phyloP scores from a whole-genome alignment of 2,797 vertebrate genomes.

The Scleropages formosus region DNA sequence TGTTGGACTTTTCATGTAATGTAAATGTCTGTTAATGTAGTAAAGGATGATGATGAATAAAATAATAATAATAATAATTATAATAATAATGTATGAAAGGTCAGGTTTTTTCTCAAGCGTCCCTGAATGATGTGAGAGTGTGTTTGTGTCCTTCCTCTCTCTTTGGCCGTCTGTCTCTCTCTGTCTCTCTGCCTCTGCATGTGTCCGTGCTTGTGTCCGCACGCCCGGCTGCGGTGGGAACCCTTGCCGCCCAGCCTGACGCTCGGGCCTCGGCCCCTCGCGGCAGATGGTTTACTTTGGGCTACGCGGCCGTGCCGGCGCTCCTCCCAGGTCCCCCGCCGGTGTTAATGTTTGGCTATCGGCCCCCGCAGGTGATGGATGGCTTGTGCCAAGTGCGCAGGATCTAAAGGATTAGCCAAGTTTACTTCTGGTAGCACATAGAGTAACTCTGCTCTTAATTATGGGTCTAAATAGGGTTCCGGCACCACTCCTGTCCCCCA shows the following conservation, averaged over 20 bases:
- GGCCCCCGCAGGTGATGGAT: constrained; percentile 70
- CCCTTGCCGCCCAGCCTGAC: constrained; percentile 10
- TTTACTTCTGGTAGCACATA: constrained; percentile 69
- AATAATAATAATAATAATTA: too few relatives aligned
- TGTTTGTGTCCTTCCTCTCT: constrained; percentile 12
- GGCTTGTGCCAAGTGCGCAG: constrained; percentile 69
- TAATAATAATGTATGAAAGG: too few relatives aligned
- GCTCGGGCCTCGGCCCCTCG: constrained; percentile 11
- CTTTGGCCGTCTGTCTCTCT: constrained; percentile 25
- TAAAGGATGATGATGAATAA: too few relatives aligned
- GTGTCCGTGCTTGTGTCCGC: constrained; percentile 24
- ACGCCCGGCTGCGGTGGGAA: constrained; percentile 22
- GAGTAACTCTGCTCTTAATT: constrained; percentile 67
- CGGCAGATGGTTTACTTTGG: constrained; percentile 35
- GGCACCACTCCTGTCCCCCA: constrained; percentile 50
- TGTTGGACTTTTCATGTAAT: too few relatives aligned
- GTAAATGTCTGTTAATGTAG: too few relatives aligned
- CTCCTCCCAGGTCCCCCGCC: constrained; percentile 34
- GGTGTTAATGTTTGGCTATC: constrained; percentile 66
- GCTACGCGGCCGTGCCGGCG: constrained; percentile 38
- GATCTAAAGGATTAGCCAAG: constrained; percentile 74
- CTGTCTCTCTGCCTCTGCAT: background rate
- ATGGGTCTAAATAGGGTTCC: constrained; percentile 67
- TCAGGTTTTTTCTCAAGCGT: background rate
- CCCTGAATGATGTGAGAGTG: background rate